Evolutionary conservation across 2,888 invertebrate genomes (phyloP), one percentile per base, ranked within the genome.

Genomic region (Agriopis aurantiaria): DNA sequence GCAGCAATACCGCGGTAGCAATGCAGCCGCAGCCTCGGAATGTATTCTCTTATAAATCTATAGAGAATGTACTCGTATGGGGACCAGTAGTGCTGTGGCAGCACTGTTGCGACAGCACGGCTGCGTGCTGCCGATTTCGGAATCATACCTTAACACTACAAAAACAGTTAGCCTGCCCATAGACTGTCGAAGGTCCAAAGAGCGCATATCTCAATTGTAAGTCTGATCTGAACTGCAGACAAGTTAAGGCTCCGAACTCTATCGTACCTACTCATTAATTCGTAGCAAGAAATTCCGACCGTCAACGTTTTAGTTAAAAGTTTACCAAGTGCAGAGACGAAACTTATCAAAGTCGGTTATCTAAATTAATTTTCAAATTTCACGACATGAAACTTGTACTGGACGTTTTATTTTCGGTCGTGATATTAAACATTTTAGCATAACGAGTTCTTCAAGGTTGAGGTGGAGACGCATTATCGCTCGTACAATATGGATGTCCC

Each of bases 371-470:
- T 84, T 81, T 78, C 52, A 74, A 83, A 82, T 82, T 84, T 84
- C 76, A 78, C 77, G 78, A 74, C 79, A 76, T 79, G 72, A 73
- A 71, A 61, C 65, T 80, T 77, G 77, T 77, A 79, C 77, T 82
- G 80, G 79, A 84, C 75, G 75, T 84, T 81, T 87, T 89, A 89
- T 88, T 88, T 89, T 88, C 78, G 83, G 82, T 83, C 82, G 80
- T 88, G 86, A 85, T 90, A 85, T 86, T 85, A 82, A 73, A 74
- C 79, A 76, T 85, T 90, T 91, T 92, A 87, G 80, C 91, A 93
- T 92, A 93, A 93, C 93, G 65, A 80, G 92, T 92, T 91, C 72
- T 79, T 84, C 90, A 91, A 92, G 91, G 91, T 89, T 89, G 85
- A 78, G 76, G 78, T 82, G 76, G 78, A 84, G 81, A 81, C 81